Conservation (phyloP, 37 sponge, comb jelly and placozoan species). For the Haliclona indistincta region DNA sequence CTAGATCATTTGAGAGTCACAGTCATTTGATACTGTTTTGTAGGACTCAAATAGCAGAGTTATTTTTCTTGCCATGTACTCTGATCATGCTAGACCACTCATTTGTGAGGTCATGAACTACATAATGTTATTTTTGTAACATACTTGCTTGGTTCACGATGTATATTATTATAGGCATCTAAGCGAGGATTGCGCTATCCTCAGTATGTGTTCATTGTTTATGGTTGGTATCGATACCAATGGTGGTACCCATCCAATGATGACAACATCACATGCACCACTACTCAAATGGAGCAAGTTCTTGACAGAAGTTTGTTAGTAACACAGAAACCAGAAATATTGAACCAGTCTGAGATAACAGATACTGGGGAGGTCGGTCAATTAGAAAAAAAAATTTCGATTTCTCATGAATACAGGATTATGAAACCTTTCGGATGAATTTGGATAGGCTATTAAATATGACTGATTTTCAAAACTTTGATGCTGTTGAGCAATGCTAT, state of each 20-base stretch:
- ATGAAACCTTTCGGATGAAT: too few species aligned
- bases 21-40: too few species aligned
- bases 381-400: too few species aligned
- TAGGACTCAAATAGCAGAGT: constrained; percentile 28
- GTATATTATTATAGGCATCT: constrained; percentile 33
- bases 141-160: too few species aligned
- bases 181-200: constrained; percentile 24
- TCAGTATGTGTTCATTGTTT: constrained; percentile 42
- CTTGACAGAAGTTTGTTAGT: constrained; percentile 29
- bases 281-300: background rate
- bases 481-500: constrained; percentile 39
- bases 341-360: background rate
- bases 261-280: constrained; percentile 2
- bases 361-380: constrained; percentile 28
- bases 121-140: too few species aligned
- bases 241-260: background rate
- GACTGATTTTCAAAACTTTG: too few species aligned
- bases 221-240: constrained; percentile 40
- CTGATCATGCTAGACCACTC: constrained; percentile 11
- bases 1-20: too few species aligned
- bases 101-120: constrained; percentile 37
- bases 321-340: constrained; percentile 31
- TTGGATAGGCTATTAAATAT: too few species aligned
- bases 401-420: too few species aligned
- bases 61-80: constrained; percentile 30